Conservation (phyloP, 2,888 invertebrate genomes). For the Acutogordius australiensis region DNA sequence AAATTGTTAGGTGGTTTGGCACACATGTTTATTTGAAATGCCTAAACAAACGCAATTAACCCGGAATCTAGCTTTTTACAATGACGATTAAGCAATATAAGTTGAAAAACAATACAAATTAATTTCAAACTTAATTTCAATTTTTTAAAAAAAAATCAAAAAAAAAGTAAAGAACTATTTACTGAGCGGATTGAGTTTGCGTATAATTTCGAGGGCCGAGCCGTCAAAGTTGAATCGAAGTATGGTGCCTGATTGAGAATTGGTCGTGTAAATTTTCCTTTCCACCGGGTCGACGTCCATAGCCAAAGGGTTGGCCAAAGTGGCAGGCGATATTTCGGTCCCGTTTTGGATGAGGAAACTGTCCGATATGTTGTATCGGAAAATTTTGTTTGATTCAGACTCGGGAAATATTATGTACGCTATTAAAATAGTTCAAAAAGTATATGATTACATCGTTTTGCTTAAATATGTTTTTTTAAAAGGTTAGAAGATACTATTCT, state of each 20-base stretch:
- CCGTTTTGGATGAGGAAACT: neutral
- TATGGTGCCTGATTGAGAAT: neutral
- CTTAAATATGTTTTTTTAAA: no score
- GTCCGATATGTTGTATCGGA: constrained; percentile 9
- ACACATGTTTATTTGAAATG: no score
- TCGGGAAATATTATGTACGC: neutral
- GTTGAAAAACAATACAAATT: no score
- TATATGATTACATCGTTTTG: no score
- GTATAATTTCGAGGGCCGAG: neutral
- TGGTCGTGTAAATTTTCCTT: constrained; percentile 2
- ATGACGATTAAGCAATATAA: no score
- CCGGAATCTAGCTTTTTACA: no score
- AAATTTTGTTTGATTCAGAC: constrained; percentile 1
- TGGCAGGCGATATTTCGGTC: neutral
- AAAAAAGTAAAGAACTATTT: neutral
- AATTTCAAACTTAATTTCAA: no score
- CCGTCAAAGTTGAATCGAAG: constrained; percentile 9
- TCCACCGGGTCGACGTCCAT: constrained; percentile 1
- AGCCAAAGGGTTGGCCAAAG: neutral
- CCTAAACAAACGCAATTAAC: no score
- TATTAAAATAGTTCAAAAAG: neutral
- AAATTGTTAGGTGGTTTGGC: no score
- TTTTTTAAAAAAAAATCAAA: no score
- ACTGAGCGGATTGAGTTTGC: constrained; percentile 3
- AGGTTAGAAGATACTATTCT: no score